Evolutionary conservation across 1,140 invertebrate species (phyloP), one percentile per base, ranked within the genome.

Genomic region (Ceratoteleas bidentatus): DNA sequence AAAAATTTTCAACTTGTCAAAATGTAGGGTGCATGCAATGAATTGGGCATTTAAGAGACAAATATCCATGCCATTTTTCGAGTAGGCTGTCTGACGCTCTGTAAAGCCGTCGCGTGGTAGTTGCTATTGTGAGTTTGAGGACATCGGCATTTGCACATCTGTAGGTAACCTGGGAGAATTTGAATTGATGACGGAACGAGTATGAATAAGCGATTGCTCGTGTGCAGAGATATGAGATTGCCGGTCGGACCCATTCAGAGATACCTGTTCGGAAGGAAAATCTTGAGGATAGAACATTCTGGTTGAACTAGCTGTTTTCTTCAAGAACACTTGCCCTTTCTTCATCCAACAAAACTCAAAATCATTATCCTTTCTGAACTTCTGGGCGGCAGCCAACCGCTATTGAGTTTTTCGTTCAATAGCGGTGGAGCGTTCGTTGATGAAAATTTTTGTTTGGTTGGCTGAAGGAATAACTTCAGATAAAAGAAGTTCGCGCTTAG

Each of bases 41-140:
- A 38, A 60, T 60, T 60, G 7, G 6, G 57, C 43, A 60, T 60
- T 60, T 13, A 60, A 6, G 10, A 47, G 43, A 33, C 57, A 60
- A 13, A 58, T 43, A 2, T 32, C 2, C 13, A 49, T 14, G 45
- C 45, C 13, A 13, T 24, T 24, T 24, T 24, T 24, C 24, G 24
- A 24, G 24, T 24, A 1, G 24, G 24, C 1, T 24, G 24, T 4
- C 24, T 24, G 1, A 4, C 24, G 4, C 4, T 4, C 24, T 24
- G 24, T 4, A 24, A 24, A 24, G 4, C 24, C 24, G 4, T 24
- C 24, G 4, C 4, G 24, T 24, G 24, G 24, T 49, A 49, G 13
- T 49, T 49, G 45, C 45, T 49, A 49, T 49, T 49, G 45, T 13
- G 13, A 2, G 13, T 49, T 49, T 49, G 45, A 0, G 13, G 45